Evolutionary conservation across 2,113 vertebrate genomes (phyloP), one percentile per base, ranked within the genome.

Genomic region (Anolis sagrei): DNA sequence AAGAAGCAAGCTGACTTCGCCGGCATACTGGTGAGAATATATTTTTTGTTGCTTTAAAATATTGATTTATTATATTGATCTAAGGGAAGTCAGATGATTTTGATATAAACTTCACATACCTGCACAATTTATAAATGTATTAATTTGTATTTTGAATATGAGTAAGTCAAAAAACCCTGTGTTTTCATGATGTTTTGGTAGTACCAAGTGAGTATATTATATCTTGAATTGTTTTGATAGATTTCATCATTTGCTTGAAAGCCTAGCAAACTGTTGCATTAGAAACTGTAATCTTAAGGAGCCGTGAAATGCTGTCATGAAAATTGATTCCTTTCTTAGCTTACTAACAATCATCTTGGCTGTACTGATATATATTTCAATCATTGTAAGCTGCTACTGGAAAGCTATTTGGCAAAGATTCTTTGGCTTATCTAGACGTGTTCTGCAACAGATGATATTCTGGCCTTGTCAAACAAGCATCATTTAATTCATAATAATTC

Each of bases 321-420:
- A 86, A 92, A 68, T 69, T 66, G 8, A 88, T 70, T 89, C 68
- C 39, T 90, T 87, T 62, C 76, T 86, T 85, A 92, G 84, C 32
- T 76, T 91, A 54, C 32, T 74, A 81, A 79, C 87, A 84, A 90
- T 81, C 72, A 36, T 80, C 48, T 92, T 89, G 9, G 48, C 87
- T 86, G 25, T 27, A 13, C 21, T 84, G n/a, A 83, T 61, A 80
- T 69, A 16, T 48, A 18, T 36, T 34, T 54, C 34, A 76, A 27
- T 84, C 79, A 82, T 9, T 14, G 0, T 1, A 44, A 94, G 77
- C 64, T 68, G 2, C 79, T 49, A 69, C 7, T 36, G 36, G 89
- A 69, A 86, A 89, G 23, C 68, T 85, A 48, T 82, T 88, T 87
- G 76, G 62, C 7, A 54, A 82, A 79, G 36, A 44, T 62, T n/a